Conservation (phyloP, 2,888 invertebrate genomes). For the Muscina levida region DNA sequence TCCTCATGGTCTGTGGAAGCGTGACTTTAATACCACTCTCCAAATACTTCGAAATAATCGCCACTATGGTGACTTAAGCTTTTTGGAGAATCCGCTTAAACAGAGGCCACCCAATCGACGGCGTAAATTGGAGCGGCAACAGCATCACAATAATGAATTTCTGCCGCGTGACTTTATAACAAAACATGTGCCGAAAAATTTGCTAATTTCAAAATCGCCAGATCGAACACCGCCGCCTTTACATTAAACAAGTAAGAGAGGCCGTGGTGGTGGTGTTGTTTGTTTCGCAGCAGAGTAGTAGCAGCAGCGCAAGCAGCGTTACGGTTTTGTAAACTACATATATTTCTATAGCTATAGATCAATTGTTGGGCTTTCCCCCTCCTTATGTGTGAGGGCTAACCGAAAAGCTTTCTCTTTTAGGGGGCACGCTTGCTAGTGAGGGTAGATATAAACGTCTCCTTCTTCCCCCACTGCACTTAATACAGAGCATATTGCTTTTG, state of each 20-base stretch:
- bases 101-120: constrained; percentile 68
- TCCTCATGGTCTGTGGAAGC: constrained; percentile 78
- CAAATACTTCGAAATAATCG: constrained; percentile 65
- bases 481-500: constrained; percentile 66
- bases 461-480: too few species aligned
- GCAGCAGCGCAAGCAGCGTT: constrained; percentile 32
- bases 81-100: constrained; percentile 48
- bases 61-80: constrained; percentile 70
- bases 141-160: constrained; percentile 69
- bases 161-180: constrained; percentile 75
- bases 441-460: background rate
- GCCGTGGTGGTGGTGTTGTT: background rate
- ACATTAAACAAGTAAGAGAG: constrained; percentile 69
- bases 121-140: constrained; percentile 64
- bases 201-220: constrained; percentile 75
- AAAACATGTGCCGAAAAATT: constrained; percentile 78
- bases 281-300: background rate
- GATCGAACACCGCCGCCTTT: constrained; percentile 80
- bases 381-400: too few species aligned
- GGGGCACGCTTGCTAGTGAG: background rate
- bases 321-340: constrained; percentile 66
- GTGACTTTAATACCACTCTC: constrained; percentile 68
- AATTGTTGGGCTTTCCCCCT: constrained; percentile 44
- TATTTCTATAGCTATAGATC: constrained; percentile 57
- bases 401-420: constrained; percentile 2